Conservation (phyloP, 1,140 invertebrate species). For the Uloborus diversus region DNA sequence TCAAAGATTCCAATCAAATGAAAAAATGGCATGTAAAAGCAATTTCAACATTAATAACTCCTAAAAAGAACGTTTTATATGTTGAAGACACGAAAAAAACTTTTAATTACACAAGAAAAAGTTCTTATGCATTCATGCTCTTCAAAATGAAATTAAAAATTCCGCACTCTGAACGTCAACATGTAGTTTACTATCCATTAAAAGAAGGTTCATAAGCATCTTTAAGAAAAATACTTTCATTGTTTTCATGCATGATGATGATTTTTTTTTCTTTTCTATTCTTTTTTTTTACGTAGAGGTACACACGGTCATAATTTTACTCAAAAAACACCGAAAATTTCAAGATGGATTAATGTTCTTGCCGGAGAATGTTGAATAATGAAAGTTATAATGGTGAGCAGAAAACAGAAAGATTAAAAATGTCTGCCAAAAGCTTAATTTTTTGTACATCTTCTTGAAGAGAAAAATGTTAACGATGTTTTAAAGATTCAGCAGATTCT, state of each 20-base stretch:
- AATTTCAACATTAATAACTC: no score
- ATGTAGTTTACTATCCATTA: no score
- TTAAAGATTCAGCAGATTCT: not conserved
- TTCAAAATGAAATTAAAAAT: constrained; percentile 47
- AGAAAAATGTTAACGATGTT: constrained; percentile 40
- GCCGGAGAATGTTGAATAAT: constrained; percentile 47
- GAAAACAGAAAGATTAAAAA: constrained; percentile 18
- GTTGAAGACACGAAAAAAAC: not conserved
- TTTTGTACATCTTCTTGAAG: constrained; percentile 8
- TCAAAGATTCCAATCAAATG: no score
- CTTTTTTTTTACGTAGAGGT: not conserved
- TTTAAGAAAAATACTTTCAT: constrained; percentile 1
- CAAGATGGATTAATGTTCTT: constrained; percentile 45
- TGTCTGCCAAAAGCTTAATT: constrained; percentile 4
- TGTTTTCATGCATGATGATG: constrained; percentile 27
- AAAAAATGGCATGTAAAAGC: no score
- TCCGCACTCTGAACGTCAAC: not conserved
- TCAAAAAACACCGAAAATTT: constrained; percentile 45
- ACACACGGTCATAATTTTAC: constrained; percentile 26
- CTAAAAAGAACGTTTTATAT: no score
- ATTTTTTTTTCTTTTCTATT: constrained; percentile 21
- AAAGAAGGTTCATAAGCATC: not conserved
- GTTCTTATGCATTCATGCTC: not conserved
- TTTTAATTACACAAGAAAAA: constrained; percentile 3
- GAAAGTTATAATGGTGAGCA: constrained; percentile 44